Conservation (phyloP, 2,888 invertebrate genomes). For the Scaptomyza reducta region DNA sequence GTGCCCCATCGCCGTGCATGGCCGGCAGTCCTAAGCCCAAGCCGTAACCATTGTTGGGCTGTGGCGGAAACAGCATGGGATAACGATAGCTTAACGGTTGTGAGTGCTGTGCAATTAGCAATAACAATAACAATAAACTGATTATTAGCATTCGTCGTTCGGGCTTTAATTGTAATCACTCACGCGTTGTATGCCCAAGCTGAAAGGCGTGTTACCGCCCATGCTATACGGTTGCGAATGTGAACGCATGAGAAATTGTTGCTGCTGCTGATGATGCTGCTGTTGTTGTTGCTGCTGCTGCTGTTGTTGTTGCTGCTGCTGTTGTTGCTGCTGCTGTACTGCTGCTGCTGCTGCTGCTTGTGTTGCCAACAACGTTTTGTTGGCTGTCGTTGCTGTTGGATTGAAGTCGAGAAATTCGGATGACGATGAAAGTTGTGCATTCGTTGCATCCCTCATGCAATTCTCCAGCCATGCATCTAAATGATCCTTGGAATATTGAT, state of each 20-base stretch:
- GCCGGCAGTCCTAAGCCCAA: conserved; percentile 59
- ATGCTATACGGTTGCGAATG: conserved; percentile 64
- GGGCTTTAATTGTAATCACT: conserved; percentile 53
- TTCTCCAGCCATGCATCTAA: conserved; percentile 84
- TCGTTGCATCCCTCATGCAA: conserved; percentile 83
- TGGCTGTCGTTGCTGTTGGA: conserved; percentile 63
- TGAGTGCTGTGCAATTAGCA: conserved; percentile 67
- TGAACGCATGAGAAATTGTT: conserved; percentile 73
- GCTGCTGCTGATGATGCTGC: conserved; percentile 62
- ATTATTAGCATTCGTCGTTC: conserved; percentile 9
- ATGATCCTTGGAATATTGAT: conserved; percentile 81
- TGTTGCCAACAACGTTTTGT: conserved; percentile 46
- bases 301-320: conserved; percentile 42
- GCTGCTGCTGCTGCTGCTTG: conserved; percentile 48
- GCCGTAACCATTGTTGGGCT: conserved; percentile 51
- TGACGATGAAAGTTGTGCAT: conserved; percentile 82
- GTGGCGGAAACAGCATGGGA: conserved; percentile 77
- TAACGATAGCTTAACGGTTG: conserved; percentile 78
- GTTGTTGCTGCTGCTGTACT: conserved; percentile 56
- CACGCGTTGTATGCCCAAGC: conserved; percentile 83
- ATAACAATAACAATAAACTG: conserved; percentile 38
- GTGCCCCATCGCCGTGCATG: conserved; percentile 78
- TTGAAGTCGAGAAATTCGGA: conserved; percentile 84
- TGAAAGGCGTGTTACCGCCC: conserved; percentile 76
- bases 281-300: conserved; percentile 51